phyloP scores from a whole-genome alignment of 2,888 invertebrate genomes.

The Amphimallon solstitiale region DNA sequence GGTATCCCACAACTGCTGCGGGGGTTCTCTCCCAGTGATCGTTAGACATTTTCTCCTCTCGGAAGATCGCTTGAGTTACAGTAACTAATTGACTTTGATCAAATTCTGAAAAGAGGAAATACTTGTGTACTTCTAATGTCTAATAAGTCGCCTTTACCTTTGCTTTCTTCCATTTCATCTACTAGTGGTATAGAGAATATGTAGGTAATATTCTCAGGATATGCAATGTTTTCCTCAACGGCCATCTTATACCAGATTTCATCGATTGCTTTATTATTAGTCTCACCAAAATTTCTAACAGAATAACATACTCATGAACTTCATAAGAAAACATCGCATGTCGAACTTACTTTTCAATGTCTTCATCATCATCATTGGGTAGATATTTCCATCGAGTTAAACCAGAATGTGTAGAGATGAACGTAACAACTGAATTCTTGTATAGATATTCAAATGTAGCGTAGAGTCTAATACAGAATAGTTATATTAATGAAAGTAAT shows the following conservation, averaged over 20 bases:
- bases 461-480: slow-evolving; percentile 4
- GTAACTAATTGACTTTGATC: slow-evolving; percentile 68
- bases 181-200: slow-evolving; percentile 79
- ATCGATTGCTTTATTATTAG: slow-evolving; percentile 80
- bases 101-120: slow-evolving; percentile 39
- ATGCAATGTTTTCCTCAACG: slow-evolving; percentile 83
- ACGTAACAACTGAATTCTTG: slow-evolving; percentile 64
- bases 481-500: too few relatives aligned
- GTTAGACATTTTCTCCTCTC: slow-evolving; percentile 66
- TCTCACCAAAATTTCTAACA: slow-evolving; percentile 74
- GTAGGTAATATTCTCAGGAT: slow-evolving; percentile 75
- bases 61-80: slow-evolving; percentile 85
- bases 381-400: slow-evolving; percentile 81
- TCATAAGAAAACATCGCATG: neutral
- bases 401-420: slow-evolving; percentile 89
- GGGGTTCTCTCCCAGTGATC: slow-evolving; percentile 72
- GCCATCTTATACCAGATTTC: slow-evolving; percentile 90
- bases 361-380: slow-evolving; percentile 17
- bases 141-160: neutral
- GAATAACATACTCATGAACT: slow-evolving; percentile 16
- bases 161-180: slow-evolving; percentile 56
- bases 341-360: slow-evolving; percentile 36
- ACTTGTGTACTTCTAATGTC: neutral
- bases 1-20: slow-evolving; percentile 79
- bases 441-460: slow-evolving; percentile 11